Conservation (phyloP, 2,888 invertebrate species). For the Chouioia cunea region DNA sequence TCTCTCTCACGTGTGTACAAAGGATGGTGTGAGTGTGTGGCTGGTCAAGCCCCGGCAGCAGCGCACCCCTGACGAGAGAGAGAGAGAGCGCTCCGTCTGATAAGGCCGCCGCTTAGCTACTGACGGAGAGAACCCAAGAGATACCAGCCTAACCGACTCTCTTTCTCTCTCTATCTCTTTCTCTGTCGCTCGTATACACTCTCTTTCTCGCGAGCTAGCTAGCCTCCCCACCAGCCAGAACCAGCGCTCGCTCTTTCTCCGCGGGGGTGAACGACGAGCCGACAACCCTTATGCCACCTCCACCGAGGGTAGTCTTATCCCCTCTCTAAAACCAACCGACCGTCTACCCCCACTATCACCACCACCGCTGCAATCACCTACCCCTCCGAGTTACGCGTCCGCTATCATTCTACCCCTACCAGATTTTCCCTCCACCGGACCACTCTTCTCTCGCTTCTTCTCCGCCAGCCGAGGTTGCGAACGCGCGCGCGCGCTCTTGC, state of each 20-base stretch:
- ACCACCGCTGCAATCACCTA: constrained; percentile 3
- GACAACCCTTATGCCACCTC: constrained; percentile 52
- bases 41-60: constrained; percentile 60
- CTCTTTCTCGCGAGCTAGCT: neutral
- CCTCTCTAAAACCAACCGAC: constrained; percentile 57
- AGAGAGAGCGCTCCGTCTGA: constrained; percentile 68
- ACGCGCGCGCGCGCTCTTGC: neutral
- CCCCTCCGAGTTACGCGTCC: constrained; percentile 1
- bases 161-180: neutral
- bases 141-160: constrained; percentile 65
- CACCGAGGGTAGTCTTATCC: constrained; percentile 67
- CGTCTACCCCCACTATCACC: constrained; percentile 5
- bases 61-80: constrained; percentile 63
- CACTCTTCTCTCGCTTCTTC: constrained; percentile 39
- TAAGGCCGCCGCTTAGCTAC: constrained; percentile 69
- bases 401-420: constrained; percentile 44
- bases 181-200: constrained; percentile 51
- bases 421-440: constrained; percentile 44
- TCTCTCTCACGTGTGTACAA: neutral
- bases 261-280: constrained; percentile 2
- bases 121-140: constrained; percentile 62
- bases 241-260: constrained; percentile 13
- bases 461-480: neutral
- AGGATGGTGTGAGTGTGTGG: constrained; percentile 22
- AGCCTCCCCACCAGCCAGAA: too few species aligned